Evolutionary conservation across 30 jellyfish, hydroid and myxozoan species (phyloP).

Genomic region (Hydractinia symbiolongicarpus): DNA sequence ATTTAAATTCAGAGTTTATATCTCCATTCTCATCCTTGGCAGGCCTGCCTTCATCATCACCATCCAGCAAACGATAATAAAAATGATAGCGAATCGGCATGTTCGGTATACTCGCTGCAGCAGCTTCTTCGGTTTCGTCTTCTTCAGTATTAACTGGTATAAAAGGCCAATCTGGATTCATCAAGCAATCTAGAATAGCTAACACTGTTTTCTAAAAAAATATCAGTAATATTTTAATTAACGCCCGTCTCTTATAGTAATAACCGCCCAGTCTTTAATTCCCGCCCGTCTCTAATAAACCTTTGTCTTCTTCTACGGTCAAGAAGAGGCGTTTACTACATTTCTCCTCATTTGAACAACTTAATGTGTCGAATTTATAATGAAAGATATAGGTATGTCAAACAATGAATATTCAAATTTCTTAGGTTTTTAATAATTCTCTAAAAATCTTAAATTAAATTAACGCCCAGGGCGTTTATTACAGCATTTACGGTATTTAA

Average conservation of each 20-base stretch:
- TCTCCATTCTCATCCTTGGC: slow-evolving; percentile 25
- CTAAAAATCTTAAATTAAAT: too few species aligned
- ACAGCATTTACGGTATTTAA: too few species aligned
- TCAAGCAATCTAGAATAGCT: slow-evolving; percentile 64
- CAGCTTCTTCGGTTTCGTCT: slow-evolving; percentile 46
- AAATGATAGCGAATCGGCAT: slow-evolving; percentile 78
- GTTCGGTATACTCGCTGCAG: slow-evolving; percentile 60
- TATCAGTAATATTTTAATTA: neutral
- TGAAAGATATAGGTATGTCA: too few species aligned
- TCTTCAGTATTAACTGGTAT: slow-evolving; percentile 35
- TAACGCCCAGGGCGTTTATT: too few species aligned
- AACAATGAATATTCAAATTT: too few species aligned
- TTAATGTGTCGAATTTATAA: too few species aligned
- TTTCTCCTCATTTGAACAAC: too few species aligned
- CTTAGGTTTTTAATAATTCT: too few species aligned
- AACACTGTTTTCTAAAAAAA: slow-evolving; percentile 76
- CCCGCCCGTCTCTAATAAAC: too few species aligned
- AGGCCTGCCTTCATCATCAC: slow-evolving; percentile 68
- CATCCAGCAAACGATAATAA: slow-evolving; percentile 68
- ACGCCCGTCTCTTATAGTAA: neutral
- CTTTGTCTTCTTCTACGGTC: neutral
- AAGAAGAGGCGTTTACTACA: neutral
- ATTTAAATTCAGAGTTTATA: slow-evolving; percentile 35
- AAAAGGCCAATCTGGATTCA: slow-evolving; percentile 92
- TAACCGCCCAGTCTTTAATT: too few species aligned